Conservation (phyloP, 2,888 invertebrate species). For the Rambutsinella grinnellia region DNA sequence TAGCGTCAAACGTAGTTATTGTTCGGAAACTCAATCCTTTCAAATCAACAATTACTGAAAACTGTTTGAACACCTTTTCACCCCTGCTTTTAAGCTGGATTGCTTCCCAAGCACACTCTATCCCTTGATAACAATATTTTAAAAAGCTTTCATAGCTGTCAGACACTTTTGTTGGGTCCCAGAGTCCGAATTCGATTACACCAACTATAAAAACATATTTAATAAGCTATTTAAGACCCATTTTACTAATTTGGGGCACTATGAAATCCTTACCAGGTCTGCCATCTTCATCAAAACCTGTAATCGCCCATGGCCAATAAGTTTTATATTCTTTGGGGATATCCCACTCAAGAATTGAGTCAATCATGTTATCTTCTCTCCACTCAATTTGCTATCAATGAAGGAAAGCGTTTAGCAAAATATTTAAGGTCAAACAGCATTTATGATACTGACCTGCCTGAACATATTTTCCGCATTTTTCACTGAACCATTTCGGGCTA, state of each 20-base stretch:
- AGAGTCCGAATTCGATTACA: conserved; percentile 35
- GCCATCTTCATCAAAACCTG: conserved; percentile 39
- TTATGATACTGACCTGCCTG: conserved; percentile 27
- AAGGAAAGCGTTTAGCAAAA: no score
- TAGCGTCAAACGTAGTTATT: conserved; percentile 33
- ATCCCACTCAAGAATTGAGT: background rate
- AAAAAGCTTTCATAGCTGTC: conserved; percentile 33
- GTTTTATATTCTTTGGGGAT: conserved; percentile 17
- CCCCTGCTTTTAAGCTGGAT: conserved; percentile 33
- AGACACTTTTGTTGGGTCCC: conserved; percentile 36
- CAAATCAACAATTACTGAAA: conserved; percentile 34
- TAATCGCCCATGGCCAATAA: conserved; percentile 29
- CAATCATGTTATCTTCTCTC: conserved; percentile 28
- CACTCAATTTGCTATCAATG: conserved; percentile 19
- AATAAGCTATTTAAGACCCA: no score
- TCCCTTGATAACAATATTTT: conserved; percentile 15
- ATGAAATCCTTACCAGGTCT: conserved; percentile 38
- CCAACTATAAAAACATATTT: conserved; percentile 26
- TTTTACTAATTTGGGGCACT: no score
- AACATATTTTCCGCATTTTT: conserved; percentile 32
- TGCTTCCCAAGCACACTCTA: conserved; percentile 26
- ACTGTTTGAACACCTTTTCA: conserved; percentile 32
- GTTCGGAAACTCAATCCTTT: conserved; percentile 32
- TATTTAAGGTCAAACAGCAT: no score
- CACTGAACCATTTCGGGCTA: conserved; percentile 13